Evolutionary conservation across 2,797 vertebrate species (phyloP).

Genomic region (Alauda arvensis): DNA sequence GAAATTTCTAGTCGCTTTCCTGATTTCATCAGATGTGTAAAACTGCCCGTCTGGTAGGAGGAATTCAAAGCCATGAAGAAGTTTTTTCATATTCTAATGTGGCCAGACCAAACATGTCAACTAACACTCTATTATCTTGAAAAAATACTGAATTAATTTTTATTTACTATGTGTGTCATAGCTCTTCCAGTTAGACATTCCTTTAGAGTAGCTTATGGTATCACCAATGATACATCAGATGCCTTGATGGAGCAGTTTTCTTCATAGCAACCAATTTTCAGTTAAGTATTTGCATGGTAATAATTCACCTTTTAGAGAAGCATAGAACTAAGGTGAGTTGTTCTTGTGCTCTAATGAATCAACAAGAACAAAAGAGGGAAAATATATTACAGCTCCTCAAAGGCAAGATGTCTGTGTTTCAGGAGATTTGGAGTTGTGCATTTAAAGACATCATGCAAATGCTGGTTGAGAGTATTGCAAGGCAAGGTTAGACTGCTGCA

Average conservation of each 20-base stretch:
- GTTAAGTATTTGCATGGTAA: not conserved
- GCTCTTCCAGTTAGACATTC: not conserved
- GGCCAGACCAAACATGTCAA: not conserved
- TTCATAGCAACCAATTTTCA: not conserved
- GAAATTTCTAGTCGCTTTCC: not conserved
- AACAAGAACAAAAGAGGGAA: not conserved
- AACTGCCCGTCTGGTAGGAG: not conserved
- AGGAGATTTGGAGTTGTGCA: not conserved
- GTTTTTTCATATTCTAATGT: not conserved
- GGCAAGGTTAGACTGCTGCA: not conserved
- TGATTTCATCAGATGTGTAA: not conserved
- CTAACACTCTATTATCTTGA: not conserved
- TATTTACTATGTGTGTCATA: not conserved
- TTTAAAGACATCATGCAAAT: not conserved
- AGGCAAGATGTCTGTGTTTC: not conserved
- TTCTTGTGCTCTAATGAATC: not conserved
- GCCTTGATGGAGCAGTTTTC: not conserved
- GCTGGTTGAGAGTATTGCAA: not conserved
- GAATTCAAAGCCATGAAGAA: not conserved
- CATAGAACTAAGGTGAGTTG: not conserved
- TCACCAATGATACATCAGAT: not conserved
- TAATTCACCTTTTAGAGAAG: not conserved
- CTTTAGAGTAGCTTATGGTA: not conserved
- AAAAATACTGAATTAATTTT: not conserved
- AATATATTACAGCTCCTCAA: not conserved